These are phyloP conservation scores for Amphiduros pacificus DNA, from an alignment of 2,888 invertebrate species.

Conservation along the genomic window DNA sequence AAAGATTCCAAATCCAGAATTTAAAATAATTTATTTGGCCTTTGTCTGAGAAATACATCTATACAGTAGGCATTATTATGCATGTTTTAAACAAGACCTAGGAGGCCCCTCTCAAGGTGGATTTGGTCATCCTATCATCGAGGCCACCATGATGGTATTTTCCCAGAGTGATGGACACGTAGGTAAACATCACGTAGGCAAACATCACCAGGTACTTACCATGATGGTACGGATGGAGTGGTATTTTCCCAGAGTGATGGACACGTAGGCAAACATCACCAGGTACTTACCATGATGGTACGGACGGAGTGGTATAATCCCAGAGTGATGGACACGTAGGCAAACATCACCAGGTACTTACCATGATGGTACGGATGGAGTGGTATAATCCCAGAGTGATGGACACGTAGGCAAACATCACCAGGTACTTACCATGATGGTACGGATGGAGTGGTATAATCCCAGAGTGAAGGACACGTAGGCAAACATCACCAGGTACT, in stretches of 20 bases:
- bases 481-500: slow-evolving; percentile 89
- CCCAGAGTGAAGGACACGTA: slow-evolving; percentile 89
- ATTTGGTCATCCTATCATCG: too few relatives aligned
- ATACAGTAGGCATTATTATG: too few relatives aligned
- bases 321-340: slow-evolving; percentile 83
- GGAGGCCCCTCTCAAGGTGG: too few relatives aligned
- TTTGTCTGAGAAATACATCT: too few relatives aligned
- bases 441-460: slow-evolving; percentile 66
- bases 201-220: slow-evolving; percentile 76
- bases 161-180: slow-evolving; percentile 85
- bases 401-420: slow-evolving; percentile 92
- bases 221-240: slow-evolving; percentile 60
- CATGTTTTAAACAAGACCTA: too few relatives aligned
- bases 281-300: slow-evolving; percentile 45
- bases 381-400: slow-evolving; percentile 79
- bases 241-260: slow-evolving; percentile 80
- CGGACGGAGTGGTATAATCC: slow-evolving; percentile 71
- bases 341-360: slow-evolving; percentile 84
- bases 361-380: slow-evolving; percentile 55
- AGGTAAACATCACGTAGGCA: slow-evolving; percentile 93
- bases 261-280: slow-evolving; percentile 91
- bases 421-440: slow-evolving; percentile 65
- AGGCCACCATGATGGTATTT: too few relatives aligned
- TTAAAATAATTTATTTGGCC: too few relatives aligned
- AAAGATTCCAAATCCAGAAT: too few relatives aligned